Evolutionary conservation across 1,140 invertebrate genomes (phyloP).

Genomic region (Lineus longissimus): DNA sequence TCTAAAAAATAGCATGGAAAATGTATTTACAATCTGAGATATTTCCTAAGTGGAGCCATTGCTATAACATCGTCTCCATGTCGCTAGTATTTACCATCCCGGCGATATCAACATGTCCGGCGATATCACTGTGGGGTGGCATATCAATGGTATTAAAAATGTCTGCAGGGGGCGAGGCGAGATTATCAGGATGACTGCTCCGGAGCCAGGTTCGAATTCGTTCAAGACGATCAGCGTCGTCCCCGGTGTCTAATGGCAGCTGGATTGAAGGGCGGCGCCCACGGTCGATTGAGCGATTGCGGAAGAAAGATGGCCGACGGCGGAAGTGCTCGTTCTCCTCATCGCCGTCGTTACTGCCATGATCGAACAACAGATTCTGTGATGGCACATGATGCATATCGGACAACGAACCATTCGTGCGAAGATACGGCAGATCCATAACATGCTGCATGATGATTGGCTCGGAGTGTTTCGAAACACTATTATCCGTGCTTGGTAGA

Average conservation of each 20-base stretch:
- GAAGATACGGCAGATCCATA: slow-evolving; percentile 9
- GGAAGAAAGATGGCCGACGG: background rate
- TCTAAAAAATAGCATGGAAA: no score
- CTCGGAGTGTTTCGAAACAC: slow-evolving; percentile 11
- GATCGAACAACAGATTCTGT: slow-evolving; percentile 1
- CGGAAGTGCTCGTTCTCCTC: background rate
- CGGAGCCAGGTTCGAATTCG: background rate
- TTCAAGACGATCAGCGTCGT: background rate
- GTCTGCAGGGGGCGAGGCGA: background rate
- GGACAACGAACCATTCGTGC: background rate
- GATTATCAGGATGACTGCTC: background rate
- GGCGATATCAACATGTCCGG: no score
- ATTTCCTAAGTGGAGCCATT: background rate
- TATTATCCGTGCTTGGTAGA: background rate
- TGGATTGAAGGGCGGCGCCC: background rate
- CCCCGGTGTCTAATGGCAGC: background rate
- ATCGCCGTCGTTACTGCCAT: background rate
- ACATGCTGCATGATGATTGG: slow-evolving; percentile 10
- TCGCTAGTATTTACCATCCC: background rate
- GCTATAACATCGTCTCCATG: background rate
- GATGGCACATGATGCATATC: background rate
- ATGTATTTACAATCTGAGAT: background rate
- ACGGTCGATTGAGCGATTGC: background rate
- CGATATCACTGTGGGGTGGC: background rate
- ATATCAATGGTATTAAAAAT: background rate